Percentiles rank a stretch among this genome's conserved stretches.
These are phyloP conservation scores for Excalfactoria chinensis DNA, from an alignment of 2,113 vertebrate genomes.

Conservation along the genomic window DNA sequence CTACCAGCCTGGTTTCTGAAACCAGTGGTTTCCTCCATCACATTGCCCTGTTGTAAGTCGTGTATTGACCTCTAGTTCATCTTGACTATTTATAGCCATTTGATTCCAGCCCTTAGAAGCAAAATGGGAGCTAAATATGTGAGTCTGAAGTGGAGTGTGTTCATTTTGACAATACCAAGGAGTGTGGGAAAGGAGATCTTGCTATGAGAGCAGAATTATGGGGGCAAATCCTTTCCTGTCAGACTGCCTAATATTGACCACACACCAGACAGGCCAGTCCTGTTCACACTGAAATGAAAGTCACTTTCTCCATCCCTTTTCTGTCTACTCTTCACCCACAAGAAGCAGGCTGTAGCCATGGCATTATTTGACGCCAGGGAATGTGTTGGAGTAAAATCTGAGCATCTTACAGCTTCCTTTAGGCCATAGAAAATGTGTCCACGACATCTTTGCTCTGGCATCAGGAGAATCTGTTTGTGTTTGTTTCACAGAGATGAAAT, in stretches of 20 bases:
- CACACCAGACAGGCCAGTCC: background rate
- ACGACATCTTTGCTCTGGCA: background rate
- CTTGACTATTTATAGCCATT: background rate
- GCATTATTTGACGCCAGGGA: background rate
- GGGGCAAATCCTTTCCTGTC: background rate
- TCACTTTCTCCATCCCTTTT: background rate
- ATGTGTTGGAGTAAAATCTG: background rate
- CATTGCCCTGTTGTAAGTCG: background rate
- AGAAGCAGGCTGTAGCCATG: background rate
- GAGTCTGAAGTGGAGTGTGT: background rate
- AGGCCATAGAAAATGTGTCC: background rate
- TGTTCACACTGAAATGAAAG: background rate
- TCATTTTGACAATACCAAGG: background rate
- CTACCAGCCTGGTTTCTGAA: background rate
- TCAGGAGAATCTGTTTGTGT: background rate
- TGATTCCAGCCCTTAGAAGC: background rate
- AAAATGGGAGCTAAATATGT: accelerated
- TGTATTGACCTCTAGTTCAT: background rate
- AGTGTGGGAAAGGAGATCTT: background rate
- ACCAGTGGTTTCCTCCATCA: background rate
- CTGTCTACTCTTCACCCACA: background rate
- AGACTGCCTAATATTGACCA: background rate
- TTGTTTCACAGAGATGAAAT: background rate
- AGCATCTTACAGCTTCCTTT: background rate
- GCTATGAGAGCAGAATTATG: background rate